Base-by-base conservation (phyloP, 2,113 vertebrate species). In the Alaudala cheleensis region DNA sequence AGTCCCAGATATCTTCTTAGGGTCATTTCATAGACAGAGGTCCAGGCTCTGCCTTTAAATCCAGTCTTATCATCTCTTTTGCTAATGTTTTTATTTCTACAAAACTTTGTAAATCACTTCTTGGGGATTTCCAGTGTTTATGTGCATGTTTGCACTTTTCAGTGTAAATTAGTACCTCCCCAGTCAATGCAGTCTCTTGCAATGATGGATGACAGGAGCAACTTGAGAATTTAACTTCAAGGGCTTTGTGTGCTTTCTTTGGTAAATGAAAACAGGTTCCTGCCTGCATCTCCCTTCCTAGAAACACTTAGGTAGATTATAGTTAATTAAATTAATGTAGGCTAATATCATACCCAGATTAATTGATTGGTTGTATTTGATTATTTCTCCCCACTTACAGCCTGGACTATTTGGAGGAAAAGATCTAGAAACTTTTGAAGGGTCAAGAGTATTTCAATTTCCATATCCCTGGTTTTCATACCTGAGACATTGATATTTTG, bases 11-110 rank as follows among this genome's bases (percentile, higher is more conserved):
- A 39, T 62, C 40, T 81, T 76, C 66, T 45, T 70, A 73, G 19
- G 40, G 47, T 95, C 57, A 54, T 20, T 95, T 87, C 56, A 77
- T 2, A 39, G 61, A 29, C 60, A 78, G 81, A 79, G 74, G 81
- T 67, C n/a, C 65, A 84, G 62, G 26, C 5, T 51, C 51, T 51
- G 61, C 62, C 88, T 92, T 93, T 85, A 93, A 94, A 94, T 77
- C 37, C 54, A 90, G 10, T 39, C 29, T 78, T 78, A 45, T 77
- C 3, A 39, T 66, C 42, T 87, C 22, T 85, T 77, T 34, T 58
- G 31, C 39, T 53, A 34, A 21, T 3, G 3, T 72, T 74, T 84
- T 77, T 76, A 62, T 85, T 92, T 87, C 33, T 42, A 10, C 25
- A 34, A 39, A 72, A 65, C 42, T 85, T 87, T 61, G 50, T 86